Base-by-base conservation (phyloP, 2,113 vertebrate genomes). In the Stegastes partitus region DNA sequence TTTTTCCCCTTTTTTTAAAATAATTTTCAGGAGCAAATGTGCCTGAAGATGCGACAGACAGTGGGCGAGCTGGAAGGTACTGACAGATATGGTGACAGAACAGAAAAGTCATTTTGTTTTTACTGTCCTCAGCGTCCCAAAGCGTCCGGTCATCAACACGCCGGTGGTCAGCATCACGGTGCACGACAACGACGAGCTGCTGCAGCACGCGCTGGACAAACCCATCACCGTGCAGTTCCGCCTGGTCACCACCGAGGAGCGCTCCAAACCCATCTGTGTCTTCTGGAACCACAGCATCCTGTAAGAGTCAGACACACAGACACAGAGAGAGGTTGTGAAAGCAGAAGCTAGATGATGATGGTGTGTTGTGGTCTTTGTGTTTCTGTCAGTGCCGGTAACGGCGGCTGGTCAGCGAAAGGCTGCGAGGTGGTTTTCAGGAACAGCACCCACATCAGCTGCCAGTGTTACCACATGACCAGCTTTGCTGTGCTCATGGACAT, bases 401-500 rank as follows among this genome's bases (percentile, higher is more conserved):
- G 97, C 0, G 97, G 96, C 81, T 98, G 97, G 97, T 98, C 97
- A 0, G 96, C 97, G 1, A 95, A 96, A 68, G 97, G 97, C 82
- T 99, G 97, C 0, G 97, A 98, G 77, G 94, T 98, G 11, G 86
- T 97, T 72, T 97, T 97, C 93, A 93, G 97, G 26, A 99, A 99
- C 50, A 93, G 84, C 93, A 97, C 95, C 70, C 97, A 99, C 21
- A 96, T 99, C 92, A 97, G 96, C 95, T 99, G 97, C 90, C 96
- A 97, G 93, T 99, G 97, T 82, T 96, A 96, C 74, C 97, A 98
- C 92, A 96, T 98, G 95, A 97, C 96, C 44, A 98, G 97, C 90
- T 98, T 98, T 0, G 97, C 97, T 0, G 97, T 99, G 68, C 96
- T 98, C 81, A 99, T 99, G 97, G 97, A 99, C 19, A 89, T 98